Percentiles rank a stretch among this genome's conserved stretches.
phyloP scores from a whole-genome alignment of 2,113 vertebrate species.

The Loxodonta africana region DNA sequence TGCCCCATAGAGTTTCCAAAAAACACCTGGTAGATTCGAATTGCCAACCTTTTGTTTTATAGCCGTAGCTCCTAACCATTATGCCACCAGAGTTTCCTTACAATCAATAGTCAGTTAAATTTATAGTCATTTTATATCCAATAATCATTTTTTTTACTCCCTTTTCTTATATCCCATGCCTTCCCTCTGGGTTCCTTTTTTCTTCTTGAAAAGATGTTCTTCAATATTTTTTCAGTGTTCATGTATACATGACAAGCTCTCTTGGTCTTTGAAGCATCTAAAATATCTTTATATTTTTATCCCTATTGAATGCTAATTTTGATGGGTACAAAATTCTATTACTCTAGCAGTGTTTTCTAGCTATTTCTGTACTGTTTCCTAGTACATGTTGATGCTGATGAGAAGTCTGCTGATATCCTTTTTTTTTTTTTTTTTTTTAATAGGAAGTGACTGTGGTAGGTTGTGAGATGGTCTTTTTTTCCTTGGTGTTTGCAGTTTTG shows the following conservation, averaged over 20 bases:
- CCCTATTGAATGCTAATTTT: background rate
- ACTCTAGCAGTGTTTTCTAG: background rate
- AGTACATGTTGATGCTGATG: background rate
- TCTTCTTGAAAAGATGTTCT: background rate
- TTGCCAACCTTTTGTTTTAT: too few relatives aligned
- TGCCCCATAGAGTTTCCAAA: too few relatives aligned
- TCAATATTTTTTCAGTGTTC: background rate
- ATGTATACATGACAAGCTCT: background rate
- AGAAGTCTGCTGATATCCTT: background rate
- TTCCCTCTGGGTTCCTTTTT: background rate
- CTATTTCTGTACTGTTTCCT: background rate
- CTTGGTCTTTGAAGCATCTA: background rate
- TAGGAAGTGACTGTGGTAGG: background rate
- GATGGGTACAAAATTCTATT: background rate
- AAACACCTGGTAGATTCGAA: too few relatives aligned
- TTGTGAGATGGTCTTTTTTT: constrained; percentile 1
- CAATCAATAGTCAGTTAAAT: background rate
- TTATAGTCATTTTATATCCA: background rate
- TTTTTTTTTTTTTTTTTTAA: background rate
- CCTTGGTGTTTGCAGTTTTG: background rate
- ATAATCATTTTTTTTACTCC: background rate
- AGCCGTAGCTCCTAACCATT: too few relatives aligned
- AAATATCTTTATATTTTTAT: constrained; percentile 1
- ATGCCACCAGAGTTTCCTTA: too few relatives aligned
- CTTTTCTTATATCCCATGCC: background rate